Evolutionary conservation across 2,113 vertebrate genomes (phyloP).

Genomic region (Apodemus speciosus): DNA sequence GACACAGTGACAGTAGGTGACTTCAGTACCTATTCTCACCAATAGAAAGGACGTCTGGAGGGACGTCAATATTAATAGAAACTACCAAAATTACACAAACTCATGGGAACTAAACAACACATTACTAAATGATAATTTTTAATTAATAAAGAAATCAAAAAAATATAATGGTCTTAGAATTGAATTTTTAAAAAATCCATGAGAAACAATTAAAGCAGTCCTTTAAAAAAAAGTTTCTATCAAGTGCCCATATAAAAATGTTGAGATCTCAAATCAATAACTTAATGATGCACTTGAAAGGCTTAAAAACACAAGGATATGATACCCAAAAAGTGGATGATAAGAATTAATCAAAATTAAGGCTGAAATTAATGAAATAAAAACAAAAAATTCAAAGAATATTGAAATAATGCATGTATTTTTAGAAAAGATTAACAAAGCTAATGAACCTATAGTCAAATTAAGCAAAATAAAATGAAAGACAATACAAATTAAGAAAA

Average conservation of each 20-base stretch:
- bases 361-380: background rate
- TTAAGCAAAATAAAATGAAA: background rate
- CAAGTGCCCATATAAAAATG: background rate
- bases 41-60: background rate
- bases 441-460: background rate
- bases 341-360: background rate
- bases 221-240: background rate
- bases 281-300: background rate
- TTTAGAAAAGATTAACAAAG: background rate
- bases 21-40: background rate
- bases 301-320: background rate
- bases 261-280: background rate
- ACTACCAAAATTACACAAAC: background rate
- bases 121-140: background rate
- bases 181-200: background rate
- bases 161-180: background rate
- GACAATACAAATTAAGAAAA: background rate
- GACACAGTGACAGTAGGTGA: background rate
- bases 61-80: background rate
- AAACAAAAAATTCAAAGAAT: background rate
- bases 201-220: background rate
- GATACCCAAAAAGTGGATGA: too few relatives aligned
- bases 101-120: background rate
- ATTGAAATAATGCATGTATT: too few relatives aligned
- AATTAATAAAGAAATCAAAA: background rate